Percentiles rank a stretch among this genome's conserved stretches.
Conservation (phyloP, 1,140 invertebrate genomes). For the Diplogasteroides magnus region DNA sequence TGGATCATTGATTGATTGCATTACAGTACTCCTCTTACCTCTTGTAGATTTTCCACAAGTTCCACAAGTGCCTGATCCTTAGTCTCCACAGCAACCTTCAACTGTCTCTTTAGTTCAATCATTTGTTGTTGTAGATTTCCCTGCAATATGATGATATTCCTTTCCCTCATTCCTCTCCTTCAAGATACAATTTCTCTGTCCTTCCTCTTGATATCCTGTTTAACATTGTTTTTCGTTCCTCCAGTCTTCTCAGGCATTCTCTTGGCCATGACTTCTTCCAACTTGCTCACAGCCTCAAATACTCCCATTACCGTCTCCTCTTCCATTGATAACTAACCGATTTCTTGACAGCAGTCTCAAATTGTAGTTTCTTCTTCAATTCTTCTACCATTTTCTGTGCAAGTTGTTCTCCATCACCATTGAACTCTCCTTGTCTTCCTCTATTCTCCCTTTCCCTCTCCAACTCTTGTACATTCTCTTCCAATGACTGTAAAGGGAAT, state of each 20-base stretch:
- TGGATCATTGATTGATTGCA: neutral
- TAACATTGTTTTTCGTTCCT: constrained; percentile 8
- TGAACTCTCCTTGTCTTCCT: neutral
- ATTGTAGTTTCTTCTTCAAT: constrained; percentile 7
- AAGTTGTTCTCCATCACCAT: neutral
- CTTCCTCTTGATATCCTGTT: constrained; percentile 13
- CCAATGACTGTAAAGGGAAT: neutral
- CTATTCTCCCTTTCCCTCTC: neutral
- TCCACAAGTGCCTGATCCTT: neutral
- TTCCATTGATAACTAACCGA: too few species aligned
- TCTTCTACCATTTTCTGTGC: constrained; percentile 5
- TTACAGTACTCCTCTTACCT: neutral
- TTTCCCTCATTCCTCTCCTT: neutral
- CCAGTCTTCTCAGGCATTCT: constrained; percentile 7
- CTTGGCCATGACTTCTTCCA: constrained; percentile 23
- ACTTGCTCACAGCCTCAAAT: constrained; percentile 20
- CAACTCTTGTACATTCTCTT: neutral
- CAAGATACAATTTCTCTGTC: constrained; percentile 18
- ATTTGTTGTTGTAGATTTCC: neutral
- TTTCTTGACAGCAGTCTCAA: constrained; percentile 12
- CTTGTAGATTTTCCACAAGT: neutral
- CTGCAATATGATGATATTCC: neutral
- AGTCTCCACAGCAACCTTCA: neutral
- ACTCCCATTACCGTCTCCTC: constrained; percentile 5
- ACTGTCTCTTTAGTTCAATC: neutral